Percentiles rank a stretch among this genome's conserved stretches.
Evolutionary conservation across 2,888 invertebrate genomes (phyloP).

Genomic region (Onthophagus sagittarius): DNA sequence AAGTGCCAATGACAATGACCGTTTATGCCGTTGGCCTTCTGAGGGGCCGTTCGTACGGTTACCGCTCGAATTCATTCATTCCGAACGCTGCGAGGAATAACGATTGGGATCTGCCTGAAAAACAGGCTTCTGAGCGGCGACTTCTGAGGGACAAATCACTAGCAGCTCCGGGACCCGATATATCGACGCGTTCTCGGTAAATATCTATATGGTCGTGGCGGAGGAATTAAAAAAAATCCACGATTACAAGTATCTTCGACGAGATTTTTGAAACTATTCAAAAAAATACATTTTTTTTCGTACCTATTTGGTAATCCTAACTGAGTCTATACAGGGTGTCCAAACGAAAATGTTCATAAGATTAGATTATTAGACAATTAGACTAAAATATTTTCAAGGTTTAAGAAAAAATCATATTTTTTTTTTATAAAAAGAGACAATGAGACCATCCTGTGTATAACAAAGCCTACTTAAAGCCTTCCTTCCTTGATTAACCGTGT

Average conservation of each 20-base stretch:
- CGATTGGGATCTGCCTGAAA: constrained; percentile 1
- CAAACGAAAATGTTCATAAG: no score
- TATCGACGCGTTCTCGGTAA: background rate
- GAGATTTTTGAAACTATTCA: background rate
- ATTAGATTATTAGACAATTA: no score
- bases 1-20: constrained; percentile 33
- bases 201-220: background rate
- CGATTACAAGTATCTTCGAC: background rate
- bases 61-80: constrained; percentile 13
- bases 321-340: no score
- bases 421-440: no score
- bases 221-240: background rate
- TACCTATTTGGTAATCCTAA: no score
- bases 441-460: no score
- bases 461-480: background rate
- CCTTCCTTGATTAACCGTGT: background rate
- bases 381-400: no score
- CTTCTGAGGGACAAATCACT: constrained; percentile 9
- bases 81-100: constrained; percentile 10
- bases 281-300: no score
- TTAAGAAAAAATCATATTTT: no score
- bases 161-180: background rate
- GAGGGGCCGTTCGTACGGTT: constrained; percentile 12
- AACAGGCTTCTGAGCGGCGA: background rate
- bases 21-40: constrained; percentile 31